Conservation (phyloP, 2,797 vertebrate species). For the Sebastes variabilis region DNA sequence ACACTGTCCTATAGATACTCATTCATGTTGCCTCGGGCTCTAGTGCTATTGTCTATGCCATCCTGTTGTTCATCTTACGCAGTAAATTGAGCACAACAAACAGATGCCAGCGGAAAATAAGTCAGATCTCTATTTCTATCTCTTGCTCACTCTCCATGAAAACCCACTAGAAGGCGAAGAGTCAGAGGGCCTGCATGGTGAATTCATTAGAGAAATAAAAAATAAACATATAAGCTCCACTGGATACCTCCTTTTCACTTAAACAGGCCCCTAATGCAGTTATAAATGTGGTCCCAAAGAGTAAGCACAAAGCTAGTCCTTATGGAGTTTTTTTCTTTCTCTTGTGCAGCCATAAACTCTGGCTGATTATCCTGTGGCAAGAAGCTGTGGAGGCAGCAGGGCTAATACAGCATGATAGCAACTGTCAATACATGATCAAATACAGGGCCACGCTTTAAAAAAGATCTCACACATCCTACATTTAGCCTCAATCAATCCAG, state of each 20-base stretch:
- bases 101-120: neutral
- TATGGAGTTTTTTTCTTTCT: constrained; percentile 10
- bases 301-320: constrained; percentile 23
- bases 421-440: constrained; percentile 74
- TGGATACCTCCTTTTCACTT: neutral
- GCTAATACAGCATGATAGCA: constrained; percentile 56
- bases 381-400: constrained; percentile 43
- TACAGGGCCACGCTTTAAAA: constrained; percentile 35
- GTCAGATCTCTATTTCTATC: neutral
- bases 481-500: constrained; percentile 67
- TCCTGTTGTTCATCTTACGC: neutral
- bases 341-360: constrained; percentile 40
- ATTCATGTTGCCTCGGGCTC: neutral
- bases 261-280: constrained; percentile 36
- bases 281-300: constrained; percentile 21
- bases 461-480: constrained; percentile 45
- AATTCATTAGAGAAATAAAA: neutral
- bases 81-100: constrained; percentile 24
- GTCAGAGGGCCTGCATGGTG: neutral
- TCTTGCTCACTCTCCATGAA: neutral
- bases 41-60: neutral
- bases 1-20: constrained; percentile 12
- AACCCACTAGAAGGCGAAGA: neutral
- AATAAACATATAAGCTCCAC: neutral
- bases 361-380: constrained; percentile 56